Percentiles rank a stretch among this genome's conserved stretches.
phyloP scores from a whole-genome alignment of 1,140 invertebrate genomes.

The Zaprionus capensis region DNA sequence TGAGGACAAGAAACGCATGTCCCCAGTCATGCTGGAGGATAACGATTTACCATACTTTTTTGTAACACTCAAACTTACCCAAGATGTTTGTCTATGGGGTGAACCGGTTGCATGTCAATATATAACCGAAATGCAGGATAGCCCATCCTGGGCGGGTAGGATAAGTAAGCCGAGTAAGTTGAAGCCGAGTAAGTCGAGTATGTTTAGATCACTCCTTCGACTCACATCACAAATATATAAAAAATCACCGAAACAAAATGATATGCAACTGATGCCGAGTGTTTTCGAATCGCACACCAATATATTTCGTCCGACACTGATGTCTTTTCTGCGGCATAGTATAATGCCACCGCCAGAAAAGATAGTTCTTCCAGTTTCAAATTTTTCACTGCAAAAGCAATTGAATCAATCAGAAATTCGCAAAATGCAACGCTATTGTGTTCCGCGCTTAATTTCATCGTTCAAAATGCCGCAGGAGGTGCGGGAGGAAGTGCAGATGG shows the following conservation, averaged over 20 bases:
- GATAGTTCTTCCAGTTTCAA: conserved; percentile 5
- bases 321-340: conserved; percentile 31
- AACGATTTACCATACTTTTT: conserved; percentile 54
- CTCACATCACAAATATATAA: no score
- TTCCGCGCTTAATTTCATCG: conserved; percentile 68
- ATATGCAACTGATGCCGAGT: no score
- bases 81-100: conserved; percentile 65
- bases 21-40: background rate
- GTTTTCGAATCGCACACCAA: background rate
- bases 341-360: background rate
- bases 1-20: background rate
- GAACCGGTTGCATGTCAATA: conserved; percentile 63
- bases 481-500: conserved; percentile 33
- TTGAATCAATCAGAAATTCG: conserved; percentile 44
- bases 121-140: conserved; percentile 20
- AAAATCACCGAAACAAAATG: no score
- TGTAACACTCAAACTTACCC: conserved; percentile 55
- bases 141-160: no score
- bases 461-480: conserved; percentile 70
- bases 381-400: conserved; percentile 43
- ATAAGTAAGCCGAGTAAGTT: no score
- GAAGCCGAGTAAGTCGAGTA: no score
- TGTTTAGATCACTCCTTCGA: no score
- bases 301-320: conserved; percentile 58
- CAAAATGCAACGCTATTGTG: conserved; percentile 35